These are phyloP conservation scores for Tetragonula carbonaria DNA, from an alignment of 2,888 invertebrate genomes.

Conservation along the genomic window DNA sequence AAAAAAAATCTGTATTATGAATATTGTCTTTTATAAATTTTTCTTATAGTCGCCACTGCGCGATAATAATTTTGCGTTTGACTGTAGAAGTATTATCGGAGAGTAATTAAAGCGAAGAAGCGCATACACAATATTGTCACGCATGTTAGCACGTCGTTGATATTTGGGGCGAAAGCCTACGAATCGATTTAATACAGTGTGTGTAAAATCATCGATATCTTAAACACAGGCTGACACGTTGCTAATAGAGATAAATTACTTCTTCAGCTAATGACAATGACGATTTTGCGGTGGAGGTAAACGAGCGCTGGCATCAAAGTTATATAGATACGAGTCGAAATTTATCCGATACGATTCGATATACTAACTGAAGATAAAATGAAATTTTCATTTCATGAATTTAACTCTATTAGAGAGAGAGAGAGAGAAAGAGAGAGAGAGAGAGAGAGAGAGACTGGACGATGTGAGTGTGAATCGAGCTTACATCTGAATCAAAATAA, in stretches of 20 bases:
- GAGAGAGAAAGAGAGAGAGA: not conserved
- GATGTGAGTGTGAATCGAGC: not conserved
- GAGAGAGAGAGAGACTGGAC: not conserved
- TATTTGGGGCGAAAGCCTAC: constrained; percentile 15
- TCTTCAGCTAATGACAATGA: constrained; percentile 1
- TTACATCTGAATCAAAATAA: not conserved
- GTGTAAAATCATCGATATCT: constrained; percentile 24
- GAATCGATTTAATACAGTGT: constrained; percentile 8
- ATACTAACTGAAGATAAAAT: not conserved
- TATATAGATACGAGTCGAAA: not conserved
- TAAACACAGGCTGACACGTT: constrained; percentile 5
- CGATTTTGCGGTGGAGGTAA: not conserved
- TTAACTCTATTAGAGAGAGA: not conserved
- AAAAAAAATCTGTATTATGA: not conserved
- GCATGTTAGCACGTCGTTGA: not conserved
- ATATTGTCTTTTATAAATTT: not conserved
- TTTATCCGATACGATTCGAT: not conserved
- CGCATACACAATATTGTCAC: not conserved
- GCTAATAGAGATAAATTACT: constrained; percentile 33
- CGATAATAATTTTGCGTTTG: too few species aligned
- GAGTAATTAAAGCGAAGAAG: not conserved
- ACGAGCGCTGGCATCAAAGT: not conserved
- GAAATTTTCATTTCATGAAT: not conserved
- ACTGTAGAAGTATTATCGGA: constrained; percentile 1
- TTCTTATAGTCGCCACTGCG: too few species aligned